Percentiles rank a stretch among this genome's conserved stretches.
Conservation (phyloP, 1,140 invertebrate species). For the Delia radicum region DNA sequence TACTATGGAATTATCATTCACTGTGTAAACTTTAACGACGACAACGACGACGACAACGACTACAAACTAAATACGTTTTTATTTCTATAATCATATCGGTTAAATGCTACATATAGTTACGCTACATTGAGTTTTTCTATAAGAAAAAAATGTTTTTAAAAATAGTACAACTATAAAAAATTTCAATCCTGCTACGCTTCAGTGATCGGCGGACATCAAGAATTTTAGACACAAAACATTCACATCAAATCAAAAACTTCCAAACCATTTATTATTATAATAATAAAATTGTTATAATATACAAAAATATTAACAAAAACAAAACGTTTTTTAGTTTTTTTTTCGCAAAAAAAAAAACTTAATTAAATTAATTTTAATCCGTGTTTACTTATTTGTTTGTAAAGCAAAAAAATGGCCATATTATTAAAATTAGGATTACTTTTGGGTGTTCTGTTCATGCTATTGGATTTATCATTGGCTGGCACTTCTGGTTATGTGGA, state of each 20-base stretch:
- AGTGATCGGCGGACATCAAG: neutral
- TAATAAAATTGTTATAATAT: neutral
- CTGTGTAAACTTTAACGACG: neutral
- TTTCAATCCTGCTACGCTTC: slow-evolving; percentile 2
- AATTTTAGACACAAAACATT: neutral
- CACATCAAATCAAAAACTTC: neutral
- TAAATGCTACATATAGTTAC: neutral
- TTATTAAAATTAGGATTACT: neutral
- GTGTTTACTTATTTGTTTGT: neutral
- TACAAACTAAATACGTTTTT: too few relatives aligned
- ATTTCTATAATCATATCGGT: too few relatives aligned
- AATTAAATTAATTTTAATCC: neutral
- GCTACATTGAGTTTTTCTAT: slow-evolving; percentile 13
- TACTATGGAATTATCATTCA: neutral
- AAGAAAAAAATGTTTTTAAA: neutral
- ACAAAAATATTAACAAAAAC: neutral
- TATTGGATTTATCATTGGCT: neutral
- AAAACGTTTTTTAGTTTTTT: neutral
- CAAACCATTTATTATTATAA: neutral
- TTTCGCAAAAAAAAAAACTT: neutral
- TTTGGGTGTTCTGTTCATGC: slow-evolving; percentile 15
- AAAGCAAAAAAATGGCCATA: neutral
- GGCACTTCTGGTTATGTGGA: slow-evolving; percentile 48
- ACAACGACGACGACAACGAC: neutral
- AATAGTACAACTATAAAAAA: neutral